Base-by-base conservation (phyloP, 2,888 invertebrate genomes). In the Brenthis ino region DNA sequence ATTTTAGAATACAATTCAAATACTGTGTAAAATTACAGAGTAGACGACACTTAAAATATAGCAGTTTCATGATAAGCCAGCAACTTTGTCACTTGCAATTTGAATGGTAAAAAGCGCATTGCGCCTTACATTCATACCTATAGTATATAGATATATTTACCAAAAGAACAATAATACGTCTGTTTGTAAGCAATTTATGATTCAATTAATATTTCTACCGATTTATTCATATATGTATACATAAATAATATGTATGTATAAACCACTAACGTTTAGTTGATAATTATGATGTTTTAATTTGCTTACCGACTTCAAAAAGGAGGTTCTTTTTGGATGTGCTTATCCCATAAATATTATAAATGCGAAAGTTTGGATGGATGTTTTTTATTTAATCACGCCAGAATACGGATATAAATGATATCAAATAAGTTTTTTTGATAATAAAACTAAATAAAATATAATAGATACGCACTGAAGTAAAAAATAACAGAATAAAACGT, bases 41-140 rank as follows among this genome's bases (percentile, higher is more conserved):
- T 54, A 20, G 43, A 28, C 43, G 63, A 57, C 60, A 65, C 37
- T 28, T 54, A 56, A 57, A 63, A 53, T 37, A 48, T 28, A 33
- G 53, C 4, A 8, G 63, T 56, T 16, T 61, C 68, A 60, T 67
- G 72, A 72, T 69, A 67, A 28, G 65, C 47, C 43, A 43, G 72
- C 69, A 67, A 71, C 66, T 72, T 70, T 71, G 72, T 71, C 70
- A 56, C 54, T 65, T 43, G 68, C 70, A 70, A 65, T 74, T 68
- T 47, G 50, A 63, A 67, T 54, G 24, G 68, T 60, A 66, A 64
- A 70, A 72, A 69, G 74, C 75, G 75, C 75, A 75, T 28, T 75
- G 75, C 75, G 74, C 72, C 63, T 65, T 61, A 58, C 43, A 50
- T n/a, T 33, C n/a, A n/a, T 16, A 24, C 8, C 24, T 48, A 20